Evolutionary conservation across 2,888 invertebrate genomes (phyloP), one percentile per base, ranked within the genome.

Genomic region (Pollenia griseotomentosa): DNA sequence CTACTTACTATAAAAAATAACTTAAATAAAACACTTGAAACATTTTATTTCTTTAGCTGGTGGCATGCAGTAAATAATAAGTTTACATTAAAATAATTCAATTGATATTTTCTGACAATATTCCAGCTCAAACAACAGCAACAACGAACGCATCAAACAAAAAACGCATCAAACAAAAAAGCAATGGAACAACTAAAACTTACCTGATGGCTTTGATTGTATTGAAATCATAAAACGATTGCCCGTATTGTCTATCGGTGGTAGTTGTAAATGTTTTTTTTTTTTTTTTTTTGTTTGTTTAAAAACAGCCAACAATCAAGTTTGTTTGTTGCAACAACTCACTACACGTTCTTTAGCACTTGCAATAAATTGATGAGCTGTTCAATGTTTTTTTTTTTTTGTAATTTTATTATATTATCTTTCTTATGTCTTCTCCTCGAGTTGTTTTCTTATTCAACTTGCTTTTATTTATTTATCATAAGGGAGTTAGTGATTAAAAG

Each of bases 401-500:
- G 33, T 6, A 5, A 7, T 42, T 53, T 53, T 65, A 57, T 66
- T 51, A 42, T 12, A 44, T 16, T n/a, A 19, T 66, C 12, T 53
- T 57, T 61, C 33, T 48, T 40, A n/a, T 74, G 10, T 23, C 33
- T 40, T 33, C 53, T 42, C 8, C 33, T 63, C 10, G 42, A 33
- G 55, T 75, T 81, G 48, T 33, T 75, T 83, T 48, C 4, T 33
- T 48, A 12, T 53, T 19, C 7, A 44, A 12, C 40, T n/a, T 51
- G 33, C 40, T 23, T 51, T 46, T 59, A 65, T 74, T 82, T 73
- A 65, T 71, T 59, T 83, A 53, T 70, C 80, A 83, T 46, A 61
- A 83, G 86, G 81, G 73, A 87, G 68, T 74, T 70, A 68, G 87
- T 84, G 87, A 87, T 87, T 87, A 81, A 87, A 87, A 84, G 12